Base-by-base conservation (phyloP, 1,140 invertebrate species). In the Notospermus geniculatus region DNA sequence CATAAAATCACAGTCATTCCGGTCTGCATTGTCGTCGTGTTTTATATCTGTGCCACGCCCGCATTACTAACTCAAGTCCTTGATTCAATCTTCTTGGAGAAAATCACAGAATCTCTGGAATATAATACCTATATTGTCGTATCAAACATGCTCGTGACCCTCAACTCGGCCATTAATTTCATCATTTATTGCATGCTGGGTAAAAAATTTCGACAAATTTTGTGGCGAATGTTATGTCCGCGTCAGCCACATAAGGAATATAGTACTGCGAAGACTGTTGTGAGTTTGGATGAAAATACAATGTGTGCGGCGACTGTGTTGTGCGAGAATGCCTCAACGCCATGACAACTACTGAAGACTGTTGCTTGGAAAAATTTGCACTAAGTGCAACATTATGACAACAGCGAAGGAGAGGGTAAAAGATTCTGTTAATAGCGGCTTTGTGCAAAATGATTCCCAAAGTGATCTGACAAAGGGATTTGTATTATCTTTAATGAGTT, bases 171-270 rank as follows among this genome's bases (percentile, higher is more conserved):
- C 1, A 41, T 25, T 23, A 67, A 67, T 55, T 66, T 67, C 58
- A 60, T 67, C 62, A 64, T 67, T 54, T 67, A 64, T 58, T 67
- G 65, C 62, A 62, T 67, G 32, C 53, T 67, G 0, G 65, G 65
- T 5, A 53, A 32, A 32, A 63, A 57, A 19, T 67, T 66, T 46
- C 55, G 64, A 15, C 39, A 29, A 2, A 39, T 25, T 4, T 25
- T 63, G 11, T 41, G 36, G 17, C 17, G 58, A n/a, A 29, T 63
- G 23, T 52, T 59, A 22, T 39, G 45, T 28, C 32, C 23, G 19
- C 32, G 30, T 55, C 41, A 52, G 17, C 46, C 27, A 9, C 17
- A 50, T 13, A 23, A 25, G 17, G 29, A 55, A 27, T 30, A 28
- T 27, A 22, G 4, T 9, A 50, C n/a, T n/a, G 46, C 46, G 4